A percentile compares a stretch with the other conserved stretches of the same genome.
Evolutionary conservation across 2,888 invertebrate genomes (phyloP).

Genomic region (Eueremaeus valkanovi): DNA sequence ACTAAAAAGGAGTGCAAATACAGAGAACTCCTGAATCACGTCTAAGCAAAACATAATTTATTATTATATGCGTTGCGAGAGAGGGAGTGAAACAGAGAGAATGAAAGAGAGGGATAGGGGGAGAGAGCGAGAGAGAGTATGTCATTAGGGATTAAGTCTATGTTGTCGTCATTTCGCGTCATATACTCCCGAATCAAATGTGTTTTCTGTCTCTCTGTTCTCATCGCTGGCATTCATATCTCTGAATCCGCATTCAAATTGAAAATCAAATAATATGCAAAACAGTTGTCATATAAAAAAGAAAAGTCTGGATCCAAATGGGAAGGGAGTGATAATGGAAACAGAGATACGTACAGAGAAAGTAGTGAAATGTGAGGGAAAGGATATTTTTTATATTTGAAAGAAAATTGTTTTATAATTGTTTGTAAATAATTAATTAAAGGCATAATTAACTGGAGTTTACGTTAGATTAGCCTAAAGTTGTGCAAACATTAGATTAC

Average conservation of each 20-base stretch:
- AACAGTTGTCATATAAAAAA: too few species aligned
- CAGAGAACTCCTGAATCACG: not conserved
- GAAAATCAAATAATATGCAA: not conserved
- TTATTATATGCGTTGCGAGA: too few species aligned
- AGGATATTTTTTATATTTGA: not conserved
- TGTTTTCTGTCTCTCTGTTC: not conserved
- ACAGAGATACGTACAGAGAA: too few species aligned
- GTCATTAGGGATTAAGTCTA: constrained; percentile 7
- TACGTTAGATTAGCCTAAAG: not conserved
- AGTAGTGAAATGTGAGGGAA: not conserved
- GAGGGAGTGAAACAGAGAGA: too few species aligned
- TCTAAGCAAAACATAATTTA: constrained; percentile 6
- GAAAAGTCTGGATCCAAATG: too few species aligned
- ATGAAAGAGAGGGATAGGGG: too few species aligned
- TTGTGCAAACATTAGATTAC: not conserved
- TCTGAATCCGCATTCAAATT: too few species aligned
- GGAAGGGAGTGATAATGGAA: not conserved
- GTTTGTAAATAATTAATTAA: not conserved
- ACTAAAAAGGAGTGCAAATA: constrained; percentile 6
- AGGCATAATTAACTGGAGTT: not conserved
- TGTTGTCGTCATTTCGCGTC: not conserved
- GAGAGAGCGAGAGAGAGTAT: not conserved
- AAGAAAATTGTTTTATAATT: not conserved
- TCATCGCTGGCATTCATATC: not conserved
- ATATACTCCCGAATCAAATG: constrained; percentile 12